Evolutionary conservation across 2,797 vertebrate species (phyloP).

Genomic region (Megaceryle alcyon): DNA sequence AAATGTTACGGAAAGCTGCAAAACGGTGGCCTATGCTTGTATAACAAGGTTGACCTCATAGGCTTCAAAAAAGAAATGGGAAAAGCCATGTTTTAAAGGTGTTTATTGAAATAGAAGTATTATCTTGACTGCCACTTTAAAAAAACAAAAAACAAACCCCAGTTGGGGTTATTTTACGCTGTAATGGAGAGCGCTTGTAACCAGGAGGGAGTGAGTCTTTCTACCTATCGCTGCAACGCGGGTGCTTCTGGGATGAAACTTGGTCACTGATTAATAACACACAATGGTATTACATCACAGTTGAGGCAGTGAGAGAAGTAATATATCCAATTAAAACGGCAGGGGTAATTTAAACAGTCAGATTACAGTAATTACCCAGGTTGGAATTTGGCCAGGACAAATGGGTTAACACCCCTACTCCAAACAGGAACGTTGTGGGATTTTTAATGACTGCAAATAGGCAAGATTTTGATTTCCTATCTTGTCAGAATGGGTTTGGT

Average conservation of each 20-base stretch:
- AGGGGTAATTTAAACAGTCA: constrained; percentile 75
- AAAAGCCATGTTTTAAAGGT: background rate
- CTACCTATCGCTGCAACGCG: background rate
- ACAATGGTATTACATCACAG: constrained; percentile 70
- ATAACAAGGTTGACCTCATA: background rate
- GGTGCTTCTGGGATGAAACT: constrained; percentile 38
- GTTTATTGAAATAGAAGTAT: background rate
- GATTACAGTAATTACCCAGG: constrained; percentile 75
- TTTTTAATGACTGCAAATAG: constrained; percentile 60
- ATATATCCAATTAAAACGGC: constrained; percentile 77
- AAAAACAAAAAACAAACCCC: background rate
- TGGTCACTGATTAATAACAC: constrained; percentile 71
- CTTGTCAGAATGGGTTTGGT: background rate
- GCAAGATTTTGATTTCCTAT: constrained; percentile 47
- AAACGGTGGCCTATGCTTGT: background rate
- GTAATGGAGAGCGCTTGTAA: background rate
- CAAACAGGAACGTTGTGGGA: constrained; percentile 42
- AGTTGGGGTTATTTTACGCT: background rate
- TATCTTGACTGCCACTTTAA: background rate
- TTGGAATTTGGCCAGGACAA: constrained; percentile 73
- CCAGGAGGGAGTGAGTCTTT: background rate
- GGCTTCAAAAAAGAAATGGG: background rate
- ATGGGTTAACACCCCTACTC: constrained; percentile 67
- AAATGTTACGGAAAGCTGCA: background rate
- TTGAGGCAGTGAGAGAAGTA: constrained; percentile 67